Base-by-base conservation (phyloP, 2,888 invertebrate genomes). In the Leptopterna dolabrata region DNA sequence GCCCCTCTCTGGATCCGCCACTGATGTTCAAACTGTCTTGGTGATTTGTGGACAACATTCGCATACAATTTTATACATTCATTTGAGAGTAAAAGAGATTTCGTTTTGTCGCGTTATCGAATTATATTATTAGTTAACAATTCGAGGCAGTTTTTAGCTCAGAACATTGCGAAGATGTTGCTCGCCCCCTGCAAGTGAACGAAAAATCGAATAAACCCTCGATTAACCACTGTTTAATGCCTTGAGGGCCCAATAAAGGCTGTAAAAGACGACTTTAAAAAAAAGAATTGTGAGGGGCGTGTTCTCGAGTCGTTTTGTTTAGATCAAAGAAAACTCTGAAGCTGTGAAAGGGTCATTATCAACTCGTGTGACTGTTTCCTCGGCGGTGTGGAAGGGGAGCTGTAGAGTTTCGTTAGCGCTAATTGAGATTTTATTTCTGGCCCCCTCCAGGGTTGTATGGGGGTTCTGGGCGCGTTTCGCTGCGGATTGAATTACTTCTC, bases 401-500 rank as follows among this genome's bases (percentile, higher is more conserved):
- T n/a, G 47, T 24, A 45, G 27, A 43, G 43, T 78, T 78, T 78
- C 78, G 78, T 45, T 43, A 78, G 45, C 78, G 45, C 47, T 78
- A 78, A 78, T 78, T 78, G 78, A 78, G 78, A 78, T 78, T 78
- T 78, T 78, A 78, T 78, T 78, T 78, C 78, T 78, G 78, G 78
- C 27, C 78, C 78, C 45, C 47, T 78, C 36, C 29, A 73, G 78
- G 43, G 78, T 11, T 43, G 24, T 27, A 78, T 36, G 16, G 29
- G 24, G 63, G 51, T 14, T 51, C n/a, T 51, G 16, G 7, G 51
- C 51, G 63, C 63, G 63, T 63, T 51, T 24, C 63, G 63, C 63
- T 24, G 73, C 73, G 19, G 73, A 73, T 73, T 73, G 73, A 73
- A 73, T 73, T 73, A 73, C 73, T 73, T 73, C 73, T 73, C 73